Evolutionary conservation across 2,797 vertebrate genomes (phyloP).

Genomic region (Gymnothorax javanicus): DNA sequence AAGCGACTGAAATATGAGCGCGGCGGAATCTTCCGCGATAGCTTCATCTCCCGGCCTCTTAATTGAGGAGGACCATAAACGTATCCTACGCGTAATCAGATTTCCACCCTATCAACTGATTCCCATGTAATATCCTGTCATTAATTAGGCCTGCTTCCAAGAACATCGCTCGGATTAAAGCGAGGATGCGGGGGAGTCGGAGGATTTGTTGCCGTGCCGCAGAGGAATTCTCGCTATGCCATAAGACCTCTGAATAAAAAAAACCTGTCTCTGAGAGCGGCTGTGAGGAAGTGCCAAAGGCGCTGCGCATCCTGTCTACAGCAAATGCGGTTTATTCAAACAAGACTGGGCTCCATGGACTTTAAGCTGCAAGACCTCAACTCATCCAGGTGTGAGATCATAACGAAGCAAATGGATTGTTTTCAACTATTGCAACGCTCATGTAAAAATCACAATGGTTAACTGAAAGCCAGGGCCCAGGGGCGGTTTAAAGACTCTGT

Average conservation of each 20-base stretch:
- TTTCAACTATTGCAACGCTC: no score
- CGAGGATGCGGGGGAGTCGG: background rate
- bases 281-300: background rate
- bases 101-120: background rate
- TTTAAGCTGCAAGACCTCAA: no score
- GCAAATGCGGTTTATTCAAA: no score
- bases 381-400: no score
- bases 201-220: background rate
- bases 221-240: background rate
- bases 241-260: background rate
- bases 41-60: conserved; percentile 1
- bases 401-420: no score
- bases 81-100: conserved; percentile 16
- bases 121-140: conserved; percentile 16
- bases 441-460: no score
- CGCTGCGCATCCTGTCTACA: background rate
- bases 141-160: conserved; percentile 20
- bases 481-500: no score
- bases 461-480: no score
- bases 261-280: background rate
- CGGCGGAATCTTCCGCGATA: background rate
- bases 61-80: conserved; percentile 20
- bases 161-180: conserved; percentile 17
- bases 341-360: no score
- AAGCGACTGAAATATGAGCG: conserved; percentile 18